Evolutionary conservation across 2,113 vertebrate species (phyloP).

Genomic region (Indicator maculatus): DNA sequence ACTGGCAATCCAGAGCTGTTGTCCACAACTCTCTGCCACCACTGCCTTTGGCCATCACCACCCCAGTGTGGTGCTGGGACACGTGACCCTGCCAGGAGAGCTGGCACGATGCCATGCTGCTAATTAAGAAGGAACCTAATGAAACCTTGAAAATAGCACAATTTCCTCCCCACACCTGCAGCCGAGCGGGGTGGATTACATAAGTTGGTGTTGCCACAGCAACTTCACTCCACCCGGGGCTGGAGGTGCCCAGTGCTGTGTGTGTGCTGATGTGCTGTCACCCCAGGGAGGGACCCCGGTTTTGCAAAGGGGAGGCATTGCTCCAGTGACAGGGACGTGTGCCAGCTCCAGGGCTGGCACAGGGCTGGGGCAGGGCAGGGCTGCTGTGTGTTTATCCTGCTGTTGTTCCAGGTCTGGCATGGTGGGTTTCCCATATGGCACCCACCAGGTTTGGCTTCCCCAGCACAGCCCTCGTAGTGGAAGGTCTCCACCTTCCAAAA

Average conservation of each 20-base stretch:
- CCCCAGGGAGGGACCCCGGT: not conserved
- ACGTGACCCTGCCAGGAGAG: not conserved
- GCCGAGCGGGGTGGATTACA: slow-evolving; percentile 66
- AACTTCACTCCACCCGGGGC: slow-evolving; percentile 57
- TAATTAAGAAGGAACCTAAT: slow-evolving; percentile 30
- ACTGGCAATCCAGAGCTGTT: not conserved
- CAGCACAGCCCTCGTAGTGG: fast-evolving
- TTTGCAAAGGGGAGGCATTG: not conserved
- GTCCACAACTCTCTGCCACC: fast-evolving
- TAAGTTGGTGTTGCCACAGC: slow-evolving; percentile 73
- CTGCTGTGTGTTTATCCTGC: not conserved
- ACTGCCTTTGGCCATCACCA: fast-evolving
- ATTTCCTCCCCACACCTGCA: slow-evolving; percentile 68
- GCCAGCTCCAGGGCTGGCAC: not conserved
- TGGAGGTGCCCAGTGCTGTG: slow-evolving; percentile 41
- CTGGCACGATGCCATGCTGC: not conserved
- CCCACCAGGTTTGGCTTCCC: not conserved
- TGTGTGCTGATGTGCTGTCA: not conserved
- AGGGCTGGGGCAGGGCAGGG: not conserved
- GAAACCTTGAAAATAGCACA: slow-evolving; percentile 40
- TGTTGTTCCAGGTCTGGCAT: fast-evolving
- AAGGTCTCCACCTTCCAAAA: not conserved
- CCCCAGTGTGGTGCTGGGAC: not conserved
- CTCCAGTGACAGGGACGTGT: not conserved
- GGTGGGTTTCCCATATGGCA: fast-evolving